Conservation (phyloP, 1,140 invertebrate genomes). For the Cryptotermes secundus region DNA sequence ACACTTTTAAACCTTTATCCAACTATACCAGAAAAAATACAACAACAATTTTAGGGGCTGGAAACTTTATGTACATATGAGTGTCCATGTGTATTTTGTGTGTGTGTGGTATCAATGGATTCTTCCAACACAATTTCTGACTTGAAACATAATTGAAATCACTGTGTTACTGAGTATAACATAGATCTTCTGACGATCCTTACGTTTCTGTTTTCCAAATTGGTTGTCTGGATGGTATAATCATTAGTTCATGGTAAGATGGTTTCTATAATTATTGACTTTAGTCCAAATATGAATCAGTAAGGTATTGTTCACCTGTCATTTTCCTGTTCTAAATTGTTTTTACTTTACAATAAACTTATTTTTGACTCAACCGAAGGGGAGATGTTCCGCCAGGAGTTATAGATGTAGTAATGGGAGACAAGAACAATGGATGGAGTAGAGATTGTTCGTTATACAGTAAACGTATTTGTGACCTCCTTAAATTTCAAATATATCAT, state of each 20-base stretch:
- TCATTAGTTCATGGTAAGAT: background rate
- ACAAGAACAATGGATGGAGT: background rate
- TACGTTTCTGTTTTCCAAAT: background rate
- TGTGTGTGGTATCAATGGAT: background rate
- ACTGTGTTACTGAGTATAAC: background rate
- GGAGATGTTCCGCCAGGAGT: conserved; percentile 6
- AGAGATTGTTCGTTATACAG: background rate
- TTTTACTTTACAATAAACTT: conserved; percentile 10
- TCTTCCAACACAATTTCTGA: background rate
- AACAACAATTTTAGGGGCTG: conserved; percentile 1
- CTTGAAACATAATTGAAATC: background rate
- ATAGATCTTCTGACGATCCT: background rate
- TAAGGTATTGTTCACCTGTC: background rate
- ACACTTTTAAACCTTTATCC: background rate
- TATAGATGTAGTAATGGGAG: background rate
- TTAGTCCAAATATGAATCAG: background rate
- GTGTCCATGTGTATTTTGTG: conserved; percentile 9
- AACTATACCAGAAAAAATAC: conserved; percentile 15
- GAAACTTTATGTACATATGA: conserved; percentile 4
- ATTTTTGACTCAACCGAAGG: background rate
- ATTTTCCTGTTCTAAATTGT: background rate
- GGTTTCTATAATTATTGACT: background rate
- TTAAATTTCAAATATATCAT: too few species aligned
- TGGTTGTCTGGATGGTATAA: background rate
- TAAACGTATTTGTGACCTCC: background rate